phyloP scores from a whole-genome alignment of 2,113 vertebrate genomes.

The Chaetodon trifascialis region DNA sequence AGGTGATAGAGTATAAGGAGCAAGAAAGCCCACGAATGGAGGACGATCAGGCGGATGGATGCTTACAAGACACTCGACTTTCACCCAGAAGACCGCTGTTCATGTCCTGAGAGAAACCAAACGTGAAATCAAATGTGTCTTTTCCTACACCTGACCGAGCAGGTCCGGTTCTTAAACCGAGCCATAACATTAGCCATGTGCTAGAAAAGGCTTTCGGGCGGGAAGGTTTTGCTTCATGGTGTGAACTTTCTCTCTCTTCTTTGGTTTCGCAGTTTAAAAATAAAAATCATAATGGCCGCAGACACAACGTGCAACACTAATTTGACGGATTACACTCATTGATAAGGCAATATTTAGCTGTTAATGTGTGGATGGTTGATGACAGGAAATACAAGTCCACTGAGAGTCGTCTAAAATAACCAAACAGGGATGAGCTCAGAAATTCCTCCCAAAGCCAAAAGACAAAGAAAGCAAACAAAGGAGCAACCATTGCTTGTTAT shows the following conservation, averaged over 20 bases:
- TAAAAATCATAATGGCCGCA: background rate
- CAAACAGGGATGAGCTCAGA: background rate
- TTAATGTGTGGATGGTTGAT: conserved; percentile 19
- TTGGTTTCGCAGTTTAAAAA: background rate
- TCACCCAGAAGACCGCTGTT: no score
- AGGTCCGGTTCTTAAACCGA: no score
- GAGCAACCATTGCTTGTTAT: conserved; percentile 29
- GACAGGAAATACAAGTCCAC: background rate
- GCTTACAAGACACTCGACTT: no score
- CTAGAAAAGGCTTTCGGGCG: no score
- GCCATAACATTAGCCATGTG: no score
- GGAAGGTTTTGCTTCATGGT: no score
- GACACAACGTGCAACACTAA: background rate
- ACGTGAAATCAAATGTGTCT: no score
- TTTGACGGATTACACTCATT: background rate
- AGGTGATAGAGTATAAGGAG: no score
- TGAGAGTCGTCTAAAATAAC: conserved; percentile 24
- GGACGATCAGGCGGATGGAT: no score
- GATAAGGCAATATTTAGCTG: background rate
- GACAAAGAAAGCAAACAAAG: conserved; percentile 37
- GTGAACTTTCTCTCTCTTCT: background rate
- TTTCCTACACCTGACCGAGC: no score
- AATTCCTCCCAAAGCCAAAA: conserved; percentile 7
- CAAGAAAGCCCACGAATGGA: no score
- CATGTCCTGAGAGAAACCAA: no score